Percentiles rank a stretch among this genome's conserved stretches.
These are phyloP conservation scores for Cosmia pyralina DNA, from an alignment of 2,888 invertebrate species.

Conservation along the genomic window DNA sequence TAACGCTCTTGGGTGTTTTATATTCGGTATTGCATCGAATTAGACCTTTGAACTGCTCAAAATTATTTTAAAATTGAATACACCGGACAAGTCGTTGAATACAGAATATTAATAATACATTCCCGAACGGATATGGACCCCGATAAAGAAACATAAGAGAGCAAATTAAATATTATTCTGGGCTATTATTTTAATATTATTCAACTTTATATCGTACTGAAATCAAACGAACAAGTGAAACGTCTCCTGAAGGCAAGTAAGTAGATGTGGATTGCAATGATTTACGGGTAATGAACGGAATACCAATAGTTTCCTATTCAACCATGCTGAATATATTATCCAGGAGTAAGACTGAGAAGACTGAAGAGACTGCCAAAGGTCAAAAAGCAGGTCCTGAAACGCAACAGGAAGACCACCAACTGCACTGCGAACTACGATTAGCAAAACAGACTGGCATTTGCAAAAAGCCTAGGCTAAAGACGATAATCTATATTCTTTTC, in stretches of 20 bases:
- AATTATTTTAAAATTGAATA: slow-evolving; percentile 38
- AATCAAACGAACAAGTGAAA: not conserved
- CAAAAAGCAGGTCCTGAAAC: not conserved
- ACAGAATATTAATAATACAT: slow-evolving; percentile 40
- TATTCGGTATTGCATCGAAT: slow-evolving; percentile 40
- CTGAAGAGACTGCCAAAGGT: no score
- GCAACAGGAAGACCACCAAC: not conserved
- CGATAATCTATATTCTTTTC: not conserved
- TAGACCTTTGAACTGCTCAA: slow-evolving; percentile 56
- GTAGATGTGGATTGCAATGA: not conserved
- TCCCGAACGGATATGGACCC: slow-evolving; percentile 37
- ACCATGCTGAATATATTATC: not conserved
- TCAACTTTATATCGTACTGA: not conserved
- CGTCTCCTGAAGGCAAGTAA: not conserved
- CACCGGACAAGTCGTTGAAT: slow-evolving; percentile 44
- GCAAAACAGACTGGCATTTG: not conserved
- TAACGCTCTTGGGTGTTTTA: slow-evolving; percentile 35
- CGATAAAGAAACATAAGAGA: slow-evolving; percentile 41
- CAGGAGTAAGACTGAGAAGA: not conserved
- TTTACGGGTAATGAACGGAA: not conserved
- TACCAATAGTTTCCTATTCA: not conserved
- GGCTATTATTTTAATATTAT: no score
- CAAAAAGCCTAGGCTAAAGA: not conserved
- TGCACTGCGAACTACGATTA: not conserved
- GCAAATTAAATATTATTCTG: slow-evolving; percentile 13